Evolutionary conservation across 37 sponge, comb jelly and placozoan genomes (phyloP), one percentile per base, ranked within the genome.

Genomic region (Bolinopsis microptera): DNA sequence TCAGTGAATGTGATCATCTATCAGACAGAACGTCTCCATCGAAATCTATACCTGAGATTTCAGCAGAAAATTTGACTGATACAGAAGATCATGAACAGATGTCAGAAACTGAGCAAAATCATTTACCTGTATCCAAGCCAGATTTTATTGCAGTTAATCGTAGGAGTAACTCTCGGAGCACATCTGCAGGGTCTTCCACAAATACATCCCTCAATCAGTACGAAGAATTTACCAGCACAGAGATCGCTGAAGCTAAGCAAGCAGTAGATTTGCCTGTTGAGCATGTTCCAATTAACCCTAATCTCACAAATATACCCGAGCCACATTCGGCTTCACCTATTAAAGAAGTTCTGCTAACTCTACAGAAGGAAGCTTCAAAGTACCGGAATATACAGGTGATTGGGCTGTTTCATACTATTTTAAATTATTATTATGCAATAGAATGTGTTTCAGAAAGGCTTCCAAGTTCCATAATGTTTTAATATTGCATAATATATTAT

Each of bases 311-410:
- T 48, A 48, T 13, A 40, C 90, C 90, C 24, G 90, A 86, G 39
- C 90, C 90, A 41, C 90, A 86, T 41, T 41, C 36, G 38, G 90
- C 61, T 28, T 86, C 90, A 33, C 90, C 90, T 1, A 86, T 86
- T 26, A 86, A 48, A 27, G 90, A 86, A 41, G 90, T 86, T 0
- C 26, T 86, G 25, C 48, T 86, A 2, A 41, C 90, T n/a, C 22
- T 86, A 40, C 90, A 86, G 22, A 86, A 86, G n/a, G 90, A 86
- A 26, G 90, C 90, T 2, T 36, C 90, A 2, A 86, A 86, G 30
- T 86, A 86, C 26, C 32, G 90, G 26, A 86, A 86, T 41, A 86
- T 86, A 24, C 90, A 86, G 90, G 90, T 86, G 31, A 72, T 5
- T n/a, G 31, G n/a, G n/a, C n/a, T n/a, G n/a, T n/a, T n/a, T n/a